Evolutionary conservation across 1,140 invertebrate species (phyloP).

Genomic region (Eurytemora carolleeae): DNA sequence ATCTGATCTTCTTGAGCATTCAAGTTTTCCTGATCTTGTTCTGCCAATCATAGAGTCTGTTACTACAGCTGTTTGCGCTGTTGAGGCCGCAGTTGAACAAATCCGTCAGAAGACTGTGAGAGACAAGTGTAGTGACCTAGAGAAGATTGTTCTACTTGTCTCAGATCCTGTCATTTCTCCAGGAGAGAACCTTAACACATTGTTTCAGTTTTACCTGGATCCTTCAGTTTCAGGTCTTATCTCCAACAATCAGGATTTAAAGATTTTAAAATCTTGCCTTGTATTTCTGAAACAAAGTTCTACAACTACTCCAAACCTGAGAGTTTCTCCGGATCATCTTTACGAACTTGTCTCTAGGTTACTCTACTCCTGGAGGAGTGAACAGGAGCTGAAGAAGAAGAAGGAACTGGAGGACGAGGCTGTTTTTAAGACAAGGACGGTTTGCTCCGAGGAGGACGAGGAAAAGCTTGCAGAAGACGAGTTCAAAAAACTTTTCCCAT

Average conservation of each 20-base stretch:
- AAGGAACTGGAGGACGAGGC: constrained; percentile 48
- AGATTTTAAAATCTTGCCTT: no score
- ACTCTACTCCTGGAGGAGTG: constrained; percentile 48
- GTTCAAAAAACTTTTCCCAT: constrained; percentile 52
- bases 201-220: no score
- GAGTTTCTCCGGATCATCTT: constrained; percentile 22
- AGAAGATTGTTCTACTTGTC: no score
- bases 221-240: no score
- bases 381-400: constrained; percentile 44
- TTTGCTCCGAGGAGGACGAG: constrained; percentile 35
- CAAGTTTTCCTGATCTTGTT: not conserved
- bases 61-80: no score
- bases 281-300: constrained; percentile 19
- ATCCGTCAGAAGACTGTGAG: no score
- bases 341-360: constrained; percentile 35
- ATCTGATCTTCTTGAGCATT: not conserved
- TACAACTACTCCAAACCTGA: constrained; percentile 27
- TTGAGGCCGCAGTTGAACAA: no score
- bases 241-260: no score
- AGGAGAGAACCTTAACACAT: no score
- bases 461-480: constrained; percentile 48
- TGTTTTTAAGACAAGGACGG: constrained; percentile 35
- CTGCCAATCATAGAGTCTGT: not conserved
- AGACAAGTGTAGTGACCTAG: no score
- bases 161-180: no score